Base-by-base conservation (phyloP, 2,888 invertebrate species). In the Zele albiditarsus region DNA sequence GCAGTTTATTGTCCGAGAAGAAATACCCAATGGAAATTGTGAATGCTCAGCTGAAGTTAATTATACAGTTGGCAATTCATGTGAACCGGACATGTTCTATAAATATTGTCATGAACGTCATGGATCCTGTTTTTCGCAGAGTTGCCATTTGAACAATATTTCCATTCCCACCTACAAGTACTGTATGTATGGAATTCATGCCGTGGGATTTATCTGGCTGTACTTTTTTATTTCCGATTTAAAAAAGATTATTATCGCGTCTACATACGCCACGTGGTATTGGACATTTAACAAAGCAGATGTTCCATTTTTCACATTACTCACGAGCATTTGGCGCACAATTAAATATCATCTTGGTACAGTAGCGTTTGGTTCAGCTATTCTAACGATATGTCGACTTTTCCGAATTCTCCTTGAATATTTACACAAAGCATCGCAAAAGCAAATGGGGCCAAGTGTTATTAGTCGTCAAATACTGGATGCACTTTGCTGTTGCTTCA, bases 201-300 rank as follows among this genome's bases (percentile, higher is more conserved):
- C 95, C 1, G 92, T 97, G 82, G 97, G 94, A 0, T 93, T 96
- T 86, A 95, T 98, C 84, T 99, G 99, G 99, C 89, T 94, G 33
- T 92, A 95, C 85, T 97, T 96, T 90, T 99, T 98, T 88, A 93
- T 97, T 68, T 93, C 96, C 23, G 97, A 97, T 31, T 91, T 96
- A 77, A 94, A 96, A 5, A 96, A 98, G 88, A 97, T 98, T 95
- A 95, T 97, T 75, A 90, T 99, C 60, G 97, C 98, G 77, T 93
- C 93, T 58, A 94, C 95, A 1, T 96, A 96, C 89, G 95, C 96
- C 66, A 94, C 95, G 0, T 98, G 98, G 95, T 85, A 86, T 76
- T 85, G 85, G 86, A 97, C 98, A 0, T 95, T 94, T 84, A 91
- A 94, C 78, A 95, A 96, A 85, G 91, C 91, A 23, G 93, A 96